Conservation (phyloP, 2,888 invertebrate genomes). For the Drosophila putrida region DNA sequence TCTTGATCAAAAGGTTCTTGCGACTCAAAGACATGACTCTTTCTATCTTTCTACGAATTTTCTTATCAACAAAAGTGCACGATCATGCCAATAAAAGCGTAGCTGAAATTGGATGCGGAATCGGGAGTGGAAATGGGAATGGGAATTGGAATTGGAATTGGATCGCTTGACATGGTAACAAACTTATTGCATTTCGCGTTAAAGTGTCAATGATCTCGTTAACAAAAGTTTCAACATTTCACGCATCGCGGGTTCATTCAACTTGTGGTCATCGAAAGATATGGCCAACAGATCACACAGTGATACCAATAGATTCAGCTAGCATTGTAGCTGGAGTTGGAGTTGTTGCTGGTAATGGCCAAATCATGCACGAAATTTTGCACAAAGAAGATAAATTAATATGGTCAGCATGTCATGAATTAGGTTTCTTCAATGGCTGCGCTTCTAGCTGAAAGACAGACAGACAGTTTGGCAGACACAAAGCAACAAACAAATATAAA, state of each 20-base stretch:
- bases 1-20: conserved; percentile 44
- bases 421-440: conserved; percentile 63
- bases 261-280: conserved; percentile 43
- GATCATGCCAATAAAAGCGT: conserved; percentile 78
- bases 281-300: conserved; percentile 57
- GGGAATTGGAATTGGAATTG: conserved; percentile 6
- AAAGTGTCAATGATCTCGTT: conserved; percentile 82
- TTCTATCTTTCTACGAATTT: conserved; percentile 69
- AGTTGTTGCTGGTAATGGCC: conserved; percentile 64
- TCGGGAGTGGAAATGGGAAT: conserved; percentile 12
- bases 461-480: conserved; percentile 25
- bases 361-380: conserved; percentile 79
- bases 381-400: conserved; percentile 82
- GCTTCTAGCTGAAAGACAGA: conserved; percentile 18
- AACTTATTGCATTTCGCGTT: conserved; percentile 83
- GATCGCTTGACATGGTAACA: conserved; percentile 71
- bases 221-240: conserved; percentile 77
- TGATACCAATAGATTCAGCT: conserved; percentile 56
- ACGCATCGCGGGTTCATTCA: conserved; percentile 74
- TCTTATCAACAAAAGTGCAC: conserved; percentile 78
- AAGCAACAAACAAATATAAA: conserved; percentile 66
- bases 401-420: conserved; percentile 82
- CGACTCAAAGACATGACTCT: conserved; percentile 48
- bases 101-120: conserved; percentile 32
- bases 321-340: conserved; percentile 13